Base-by-base conservation (phyloP, 2,888 invertebrate species). In the Thymelicus sylvestris region DNA sequence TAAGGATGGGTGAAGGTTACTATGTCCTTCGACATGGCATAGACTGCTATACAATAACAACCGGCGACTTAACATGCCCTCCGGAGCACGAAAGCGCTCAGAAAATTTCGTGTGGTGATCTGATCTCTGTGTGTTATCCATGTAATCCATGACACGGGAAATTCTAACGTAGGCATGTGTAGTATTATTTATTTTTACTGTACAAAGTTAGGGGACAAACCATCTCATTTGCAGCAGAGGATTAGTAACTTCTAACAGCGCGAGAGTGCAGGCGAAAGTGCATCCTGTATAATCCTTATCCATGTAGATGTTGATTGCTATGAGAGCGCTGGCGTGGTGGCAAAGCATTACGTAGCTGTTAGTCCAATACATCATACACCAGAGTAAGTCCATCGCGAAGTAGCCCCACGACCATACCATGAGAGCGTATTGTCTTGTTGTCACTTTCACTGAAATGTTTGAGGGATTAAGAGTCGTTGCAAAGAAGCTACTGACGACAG, bases 181-280 rank as follows among this genome's bases (percentile, higher is more conserved):
- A 31, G 31, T 31, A 3, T 31, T 31, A 31, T 31, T 31, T n/a
- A n/a, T n/a, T n/a, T n/a, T n/a, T n/a, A n/a, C 31, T 1, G 2
- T 31, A 31, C 31, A 31, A 31, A 31, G 31, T 2, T 3, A 31
- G 31, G 19, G 19, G 2, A 81, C 84, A 69, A 72, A 95, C 96
- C 96, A 96, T 83, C 96, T 87, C 38, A 87, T 82, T 87, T 96
- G 96, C 38, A 96, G 87, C 59, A 95, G 83, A 10, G 96, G 96
- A 82, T 96, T 96, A 0, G 95, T 95, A 44, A 95, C 76, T 85
- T 96, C 96, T 89, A 95, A 84, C 64, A 94, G 84, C 0, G 95
- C 94, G 24, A 95, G 80, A 4, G 93, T 92, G 75, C 95, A 95
- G 2, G 93, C 86, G 57, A 94, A 94, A 48, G 93, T 93, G 76